Percentiles rank a stretch among this genome's conserved stretches.
Conservation (phyloP, 64 coral and sea anemone species). For the Montipora foliosa region DNA sequence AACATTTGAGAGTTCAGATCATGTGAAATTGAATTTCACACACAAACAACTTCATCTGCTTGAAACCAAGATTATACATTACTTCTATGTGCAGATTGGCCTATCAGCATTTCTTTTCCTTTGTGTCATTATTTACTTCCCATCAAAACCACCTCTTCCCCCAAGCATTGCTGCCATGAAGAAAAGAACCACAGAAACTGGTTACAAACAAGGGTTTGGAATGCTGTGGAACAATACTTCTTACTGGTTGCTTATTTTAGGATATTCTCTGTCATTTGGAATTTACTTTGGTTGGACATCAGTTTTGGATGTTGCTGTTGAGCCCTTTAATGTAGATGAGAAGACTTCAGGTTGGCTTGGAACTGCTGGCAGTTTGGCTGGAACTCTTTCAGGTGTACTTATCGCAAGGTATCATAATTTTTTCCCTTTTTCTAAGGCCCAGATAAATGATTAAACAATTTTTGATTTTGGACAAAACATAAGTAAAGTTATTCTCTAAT, state of each 20-base stretch:
- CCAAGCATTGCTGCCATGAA: slow-evolving; percentile 49
- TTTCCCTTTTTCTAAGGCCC: too few relatives aligned
- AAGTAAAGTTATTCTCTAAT: too few relatives aligned
- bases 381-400: slow-evolving; percentile 64
- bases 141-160: slow-evolving; percentile 71
- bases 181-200: slow-evolving; percentile 23
- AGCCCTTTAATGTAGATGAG: slow-evolving; percentile 63
- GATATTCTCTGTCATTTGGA: slow-evolving; percentile 59
- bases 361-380: slow-evolving; percentile 43
- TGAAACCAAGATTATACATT: slow-evolving; percentile 38
- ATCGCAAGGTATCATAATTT: slow-evolving; percentile 60
- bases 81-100: slow-evolving; percentile 65
- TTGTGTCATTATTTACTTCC: slow-evolving; percentile 65
- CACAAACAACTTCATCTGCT: slow-evolving; percentile 33
- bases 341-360: slow-evolving; percentile 66
- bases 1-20: neutral
- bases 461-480: too few relatives aligned
- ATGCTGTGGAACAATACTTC: slow-evolving; percentile 30
- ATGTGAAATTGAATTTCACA: slow-evolving; percentile 7
- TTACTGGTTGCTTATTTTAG: slow-evolving; percentile 60
- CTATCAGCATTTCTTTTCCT: slow-evolving; percentile 26
- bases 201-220: slow-evolving; percentile 39
- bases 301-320: slow-evolving; percentile 67
- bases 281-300: slow-evolving; percentile 62
- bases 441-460: too few relatives aligned